Percentiles rank a stretch among this genome's conserved stretches.
These are phyloP conservation scores for Diarsia mendica DNA, from an alignment of 2,888 invertebrate species.

Conservation along the genomic window DNA sequence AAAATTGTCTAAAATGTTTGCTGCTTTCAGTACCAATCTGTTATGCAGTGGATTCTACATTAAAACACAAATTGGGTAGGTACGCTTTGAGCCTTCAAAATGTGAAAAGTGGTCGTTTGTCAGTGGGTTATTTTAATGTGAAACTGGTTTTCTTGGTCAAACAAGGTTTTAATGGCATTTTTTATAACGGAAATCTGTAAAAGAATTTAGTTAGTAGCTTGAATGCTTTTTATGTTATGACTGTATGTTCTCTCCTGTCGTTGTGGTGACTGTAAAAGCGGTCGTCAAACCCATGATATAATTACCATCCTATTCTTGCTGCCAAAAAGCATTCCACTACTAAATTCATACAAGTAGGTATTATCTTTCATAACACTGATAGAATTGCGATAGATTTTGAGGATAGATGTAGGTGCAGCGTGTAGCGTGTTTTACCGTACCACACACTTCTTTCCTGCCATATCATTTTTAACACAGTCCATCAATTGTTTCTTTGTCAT, in stretches of 20 bases:
- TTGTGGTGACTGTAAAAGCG: background rate
- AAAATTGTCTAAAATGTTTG: slow-evolving; percentile 17
- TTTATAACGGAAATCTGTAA: background rate
- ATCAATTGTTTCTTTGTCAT: too few relatives aligned
- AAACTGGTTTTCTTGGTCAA: slow-evolving; percentile 2
- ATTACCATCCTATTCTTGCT: too few relatives aligned
- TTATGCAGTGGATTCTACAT: slow-evolving; percentile 7
- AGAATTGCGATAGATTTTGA: too few relatives aligned
- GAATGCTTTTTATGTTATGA: background rate
- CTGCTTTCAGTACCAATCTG: background rate
- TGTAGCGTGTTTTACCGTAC: too few relatives aligned
- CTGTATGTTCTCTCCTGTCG: background rate
- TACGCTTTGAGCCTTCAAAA: slow-evolving; percentile 14
- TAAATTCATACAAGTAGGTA: too few relatives aligned
- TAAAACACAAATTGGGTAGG: slow-evolving; percentile 34
- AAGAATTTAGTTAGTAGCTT: background rate
- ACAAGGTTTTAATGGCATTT: background rate
- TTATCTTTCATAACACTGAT: too few relatives aligned
- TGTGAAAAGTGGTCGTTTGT: slow-evolving; percentile 14
- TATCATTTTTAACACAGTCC: too few relatives aligned
- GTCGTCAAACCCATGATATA: background rate
- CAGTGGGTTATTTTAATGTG: slow-evolving; percentile 2
- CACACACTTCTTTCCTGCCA: too few relatives aligned
- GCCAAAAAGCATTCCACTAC: background rate
- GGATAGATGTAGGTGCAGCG: too few relatives aligned